Evolutionary conservation across 92 coral and sea anemone species (phyloP), one percentile per base, ranked within the genome.

Genomic region (Meandrina meandrites): DNA sequence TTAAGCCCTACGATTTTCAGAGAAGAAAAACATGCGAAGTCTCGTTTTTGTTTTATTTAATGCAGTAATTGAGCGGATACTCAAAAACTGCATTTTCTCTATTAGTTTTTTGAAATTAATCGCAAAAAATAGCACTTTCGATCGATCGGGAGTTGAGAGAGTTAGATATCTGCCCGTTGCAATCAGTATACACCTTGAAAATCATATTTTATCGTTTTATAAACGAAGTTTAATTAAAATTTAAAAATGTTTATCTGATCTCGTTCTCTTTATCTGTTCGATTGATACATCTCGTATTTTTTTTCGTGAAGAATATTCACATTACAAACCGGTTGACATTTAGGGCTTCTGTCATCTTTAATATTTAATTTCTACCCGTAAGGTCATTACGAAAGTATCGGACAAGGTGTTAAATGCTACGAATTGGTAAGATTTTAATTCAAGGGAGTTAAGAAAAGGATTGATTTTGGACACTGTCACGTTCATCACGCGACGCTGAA

Each of bases 401-500:
- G 1, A 5, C 60, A 54, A 54, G 60, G 16, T 66, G 35, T 27
- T 66, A 1, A 66, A 66, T 5, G 35, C 71, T 12, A 9, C 31
- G 27, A 66, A 27, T 66, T 11, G 0, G 16, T 34, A 73, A 73
- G 12, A 13, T 3, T 14, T 28, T 17, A 30, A 68, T 22, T 22
- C 13, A 68, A 27, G 27, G 40, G 27, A 30, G 5, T 24, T 2
- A 5, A 68, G 16, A 11, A 13, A 66, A 68, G 16, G 8, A 17
- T 37, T 7, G 28, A 54, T 50, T 31, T 57, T 32, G 53, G 27
- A 28, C 8, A 30, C 22, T 34, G 87, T 75, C 74, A 75, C 81
- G 86, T 31, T 69, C 58, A 57, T 84, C 87, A 84, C 87, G 80
- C 72, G 34, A 84, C 75, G 87, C 81, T 53, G 71, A 51, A 75